Evolutionary conservation across 2,797 vertebrate species (phyloP), one percentile per base, ranked within the genome.

Genomic region (Lutjanus argentimaculatus): DNA sequence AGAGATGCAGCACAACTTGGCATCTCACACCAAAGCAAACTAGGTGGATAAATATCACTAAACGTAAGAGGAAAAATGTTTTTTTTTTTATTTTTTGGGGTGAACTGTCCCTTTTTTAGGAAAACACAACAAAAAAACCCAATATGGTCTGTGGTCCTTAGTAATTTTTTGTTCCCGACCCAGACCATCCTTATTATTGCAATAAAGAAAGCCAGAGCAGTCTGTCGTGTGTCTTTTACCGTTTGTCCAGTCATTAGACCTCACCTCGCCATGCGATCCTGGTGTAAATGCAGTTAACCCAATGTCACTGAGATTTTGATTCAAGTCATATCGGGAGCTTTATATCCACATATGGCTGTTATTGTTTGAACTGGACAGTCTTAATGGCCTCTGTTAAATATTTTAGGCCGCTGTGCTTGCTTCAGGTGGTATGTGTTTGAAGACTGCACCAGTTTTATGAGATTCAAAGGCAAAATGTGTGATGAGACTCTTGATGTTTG

Each of bases 311-410:
- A 61, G 61, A 80, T 80, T 66, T 42, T 72, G 16, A 62, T 45
- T 45, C 16, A 3, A 58, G 15, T 68, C 42, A 42, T 51, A 66
- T 17, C 65, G n/a, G n/a, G 36, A 75, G 19, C 45, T 74, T 49
- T 59, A 58, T 13, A 49, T 71, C 40, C 42, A 51, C 22, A 51
- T 21, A 11, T 67, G 52, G 57, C 16, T 46, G 19, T 40, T 62
- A 62, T 19, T n/a, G 46, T 68, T 63, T 61, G 13, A 77, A 59
- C 65, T 75, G 9, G 40, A 72, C 74, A 43, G 68, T 81, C 76
- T 74, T 72, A 64, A 56, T 46, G 58, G 80, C 76, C 52, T 75
- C 53, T 77, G 79, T 55, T 69, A 59, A 14, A 57, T 72, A 79
- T 71, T 67, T 73, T 30, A 67, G 43, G 52, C 57, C 45, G 3